phyloP scores from a whole-genome alignment of 2,888 invertebrate species.

The Epinotia brunnichana region DNA sequence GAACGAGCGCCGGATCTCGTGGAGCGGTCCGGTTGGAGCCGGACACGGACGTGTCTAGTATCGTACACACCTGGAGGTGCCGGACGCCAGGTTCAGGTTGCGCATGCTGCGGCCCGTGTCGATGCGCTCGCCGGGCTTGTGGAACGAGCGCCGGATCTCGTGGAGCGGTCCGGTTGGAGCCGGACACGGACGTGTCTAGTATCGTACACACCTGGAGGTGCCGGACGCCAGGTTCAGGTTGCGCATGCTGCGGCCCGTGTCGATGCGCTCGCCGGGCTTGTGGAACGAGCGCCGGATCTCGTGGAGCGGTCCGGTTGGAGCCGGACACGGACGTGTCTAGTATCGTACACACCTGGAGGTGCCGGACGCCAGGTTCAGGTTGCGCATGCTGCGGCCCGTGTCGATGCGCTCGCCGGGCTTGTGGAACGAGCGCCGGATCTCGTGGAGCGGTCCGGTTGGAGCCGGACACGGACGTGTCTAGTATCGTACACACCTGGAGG shows the following conservation, averaged over 20 bases:
- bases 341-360: no score
- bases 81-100: constrained; percentile 78
- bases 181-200: no score
- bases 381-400: constrained; percentile 79
- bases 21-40: no score
- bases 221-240: constrained; percentile 78
- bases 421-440: constrained; percentile 79
- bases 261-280: constrained; percentile 67
- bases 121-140: constrained; percentile 68
- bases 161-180: no score
- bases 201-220: no score
- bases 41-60: no score
- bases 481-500: no score
- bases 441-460: constrained; percentile 64
- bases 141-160: constrained; percentile 79
- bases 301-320: constrained; percentile 60
- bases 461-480: no score
- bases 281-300: constrained; percentile 79
- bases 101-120: constrained; percentile 78
- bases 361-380: constrained; percentile 75
- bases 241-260: constrained; percentile 78
- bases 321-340: no score
- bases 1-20: constrained; percentile 77
- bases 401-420: constrained; percentile 66
- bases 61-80: no score